Conservation (phyloP, 2,113 vertebrate species). For the Gallinago paraguaiae region DNA sequence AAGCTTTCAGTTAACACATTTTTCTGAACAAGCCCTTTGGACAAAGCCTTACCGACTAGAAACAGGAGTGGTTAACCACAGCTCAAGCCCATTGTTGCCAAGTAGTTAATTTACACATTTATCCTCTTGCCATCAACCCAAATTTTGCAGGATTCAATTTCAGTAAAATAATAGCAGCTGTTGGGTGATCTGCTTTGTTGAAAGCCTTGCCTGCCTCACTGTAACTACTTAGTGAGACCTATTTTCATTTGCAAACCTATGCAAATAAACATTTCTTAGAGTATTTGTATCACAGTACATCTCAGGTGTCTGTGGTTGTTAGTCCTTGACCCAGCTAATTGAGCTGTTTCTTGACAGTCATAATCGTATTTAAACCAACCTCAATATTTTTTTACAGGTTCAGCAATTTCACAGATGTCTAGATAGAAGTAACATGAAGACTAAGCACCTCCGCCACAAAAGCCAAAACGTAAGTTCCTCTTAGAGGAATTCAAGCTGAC, state of each 20-base stretch:
- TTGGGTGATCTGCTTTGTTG: not conserved
- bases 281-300: not conserved
- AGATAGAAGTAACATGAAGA: not conserved
- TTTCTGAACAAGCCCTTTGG: not conserved
- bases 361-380: not conserved
- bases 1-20: conserved; percentile 1
- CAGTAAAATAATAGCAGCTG: not conserved
- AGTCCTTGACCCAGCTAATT: not conserved
- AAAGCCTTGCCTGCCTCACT: not conserved
- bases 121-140: not conserved
- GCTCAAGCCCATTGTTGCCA: not conserved
- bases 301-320: not conserved
- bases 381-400: not conserved
- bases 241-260: not conserved
- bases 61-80: not conserved
- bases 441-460: not conserved
- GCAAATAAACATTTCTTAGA: not conserved
- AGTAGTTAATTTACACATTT: not conserved
- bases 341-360: not conserved
- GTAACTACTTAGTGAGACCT: not conserved
- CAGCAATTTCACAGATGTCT: not conserved
- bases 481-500: not conserved
- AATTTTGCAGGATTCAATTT: not conserved
- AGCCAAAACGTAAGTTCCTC: not conserved
- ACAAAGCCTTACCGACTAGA: not conserved